Evolutionary conservation across 92 coral and sea anemone species (phyloP), one percentile per base, ranked within the genome.

Genomic region (Bergia sp.): DNA sequence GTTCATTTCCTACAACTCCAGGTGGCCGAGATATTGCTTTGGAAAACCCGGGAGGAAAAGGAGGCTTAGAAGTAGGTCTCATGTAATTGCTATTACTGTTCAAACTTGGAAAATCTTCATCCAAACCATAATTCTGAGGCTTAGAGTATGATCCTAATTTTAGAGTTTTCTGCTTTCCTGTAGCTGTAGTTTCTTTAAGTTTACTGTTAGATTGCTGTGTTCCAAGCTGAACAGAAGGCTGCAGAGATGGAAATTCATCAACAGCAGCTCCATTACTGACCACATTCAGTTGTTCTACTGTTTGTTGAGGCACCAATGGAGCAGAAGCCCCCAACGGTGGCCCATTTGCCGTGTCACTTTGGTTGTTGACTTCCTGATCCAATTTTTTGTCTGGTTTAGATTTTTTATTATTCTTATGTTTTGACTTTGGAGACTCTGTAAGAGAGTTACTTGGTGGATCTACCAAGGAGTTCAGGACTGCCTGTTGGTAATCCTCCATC

Each of bases 351-450:
- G 1, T 20, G n/a, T 72, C 43, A 23, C 29, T 7, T 71, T 43
- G 55, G 13, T 37, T 16, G 5, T 15, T 7, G 40, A 65, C 87
- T 45, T 43, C 65, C 55, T 67, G 40, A 29, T 3, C 65, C 13
- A 13, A 47, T 84, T 69, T 84, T 38, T 67, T 37, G 23, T 1
- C 78, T 44, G 57, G 67, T 72, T 69, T 84, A 44, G 78, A 71
- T 39, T 49, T 45, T 11, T 71, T 71, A 15, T 15, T 50, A 42
- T 41, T 84, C 64, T 29, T 69, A 13, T 6, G 79, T 71, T 45
- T 66, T 41, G 86, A 44, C 50, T 76, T 90, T 90, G 92, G 80
- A 71, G 80, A 81, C 66, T 74, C 78, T 12, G 83, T 47, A 20
- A 43, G 81, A 57, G 41, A 37, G 21, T 67, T 40, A 16, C 47